Conservation (phyloP, 1,140 invertebrate genomes). For the Chironomus striatipennis region DNA sequence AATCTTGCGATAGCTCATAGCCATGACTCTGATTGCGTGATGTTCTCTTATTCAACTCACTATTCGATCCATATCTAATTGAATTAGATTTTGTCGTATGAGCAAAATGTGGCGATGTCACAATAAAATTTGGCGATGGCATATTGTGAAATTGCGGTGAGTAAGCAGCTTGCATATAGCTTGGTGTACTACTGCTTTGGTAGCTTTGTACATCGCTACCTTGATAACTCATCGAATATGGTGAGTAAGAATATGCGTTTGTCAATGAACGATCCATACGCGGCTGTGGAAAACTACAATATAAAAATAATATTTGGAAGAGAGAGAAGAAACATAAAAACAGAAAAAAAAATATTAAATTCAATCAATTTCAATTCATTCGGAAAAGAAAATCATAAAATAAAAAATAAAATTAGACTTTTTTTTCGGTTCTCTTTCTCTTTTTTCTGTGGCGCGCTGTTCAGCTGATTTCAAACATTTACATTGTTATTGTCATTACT, state of each 20-base stretch:
- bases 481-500: too few species aligned
- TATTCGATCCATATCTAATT: conserved; percentile 18
- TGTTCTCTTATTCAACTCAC: not conserved
- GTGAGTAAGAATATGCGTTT: not conserved
- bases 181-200: conserved; percentile 1
- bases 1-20: conserved; percentile 93
- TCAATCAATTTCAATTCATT: not conserved
- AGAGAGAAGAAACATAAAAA: not conserved
- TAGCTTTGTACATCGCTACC: not conserved
- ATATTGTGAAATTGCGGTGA: conserved; percentile 9
- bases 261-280: not conserved
- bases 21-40: not conserved
- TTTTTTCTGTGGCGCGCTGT: not conserved
- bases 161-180: not conserved
- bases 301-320: not conserved
- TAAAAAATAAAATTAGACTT: not conserved
- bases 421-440: conserved; percentile 4
- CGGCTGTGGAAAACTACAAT: not conserved
- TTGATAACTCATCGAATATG: conserved; percentile 10
- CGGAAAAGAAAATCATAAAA: not conserved
- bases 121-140: not conserved
- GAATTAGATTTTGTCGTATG: not conserved
- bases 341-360: not conserved
- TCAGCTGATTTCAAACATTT: too few species aligned
- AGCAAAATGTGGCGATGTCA: conserved; percentile 13